Conservation (phyloP, 2,888 invertebrate genomes). For the Phanerotoma sp. region DNA sequence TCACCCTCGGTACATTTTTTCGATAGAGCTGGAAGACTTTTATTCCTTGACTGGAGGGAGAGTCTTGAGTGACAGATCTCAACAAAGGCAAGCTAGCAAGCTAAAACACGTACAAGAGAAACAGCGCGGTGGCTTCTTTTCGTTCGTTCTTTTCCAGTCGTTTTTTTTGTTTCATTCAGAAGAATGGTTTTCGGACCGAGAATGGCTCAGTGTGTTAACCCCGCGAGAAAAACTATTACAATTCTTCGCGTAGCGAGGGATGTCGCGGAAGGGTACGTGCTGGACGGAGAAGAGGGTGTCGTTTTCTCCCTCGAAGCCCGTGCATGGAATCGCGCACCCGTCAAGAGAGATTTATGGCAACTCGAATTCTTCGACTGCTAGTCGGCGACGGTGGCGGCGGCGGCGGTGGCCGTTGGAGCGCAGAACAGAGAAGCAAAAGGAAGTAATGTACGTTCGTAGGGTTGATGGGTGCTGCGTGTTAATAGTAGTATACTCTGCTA, state of each 20-base stretch:
- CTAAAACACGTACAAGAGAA: slow-evolving; percentile 6
- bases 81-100: slow-evolving; percentile 26
- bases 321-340: slow-evolving; percentile 54
- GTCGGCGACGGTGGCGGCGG: slow-evolving; percentile 45
- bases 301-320: slow-evolving; percentile 37
- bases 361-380: slow-evolving; percentile 58
- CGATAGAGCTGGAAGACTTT: slow-evolving; percentile 27
- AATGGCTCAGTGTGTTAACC: slow-evolving; percentile 39
- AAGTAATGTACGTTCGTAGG: slow-evolving; percentile 24
- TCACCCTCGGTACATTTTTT: slow-evolving; percentile 8
- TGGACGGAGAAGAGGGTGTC: slow-evolving; percentile 20
- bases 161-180: slow-evolving; percentile 3
- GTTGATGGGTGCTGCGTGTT: slow-evolving; percentile 29
- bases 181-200: slow-evolving; percentile 18
- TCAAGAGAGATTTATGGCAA: slow-evolving; percentile 58
- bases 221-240: slow-evolving; percentile 53
- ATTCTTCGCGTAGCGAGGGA: slow-evolving; percentile 45
- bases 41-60: slow-evolving; percentile 28
- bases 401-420: slow-evolving; percentile 34
- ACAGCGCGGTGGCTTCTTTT: slow-evolving; percentile 9
- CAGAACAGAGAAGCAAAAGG: slow-evolving; percentile 23
- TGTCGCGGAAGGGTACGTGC: slow-evolving; percentile 23
- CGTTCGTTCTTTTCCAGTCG: slow-evolving; percentile 3
- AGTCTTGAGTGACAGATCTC: slow-evolving; percentile 36
- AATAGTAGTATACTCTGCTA: slow-evolving; percentile 24